Evolutionary conservation across 2,113 vertebrate species (phyloP), one percentile per base, ranked within the genome.

Genomic region (Cathartes aura): DNA sequence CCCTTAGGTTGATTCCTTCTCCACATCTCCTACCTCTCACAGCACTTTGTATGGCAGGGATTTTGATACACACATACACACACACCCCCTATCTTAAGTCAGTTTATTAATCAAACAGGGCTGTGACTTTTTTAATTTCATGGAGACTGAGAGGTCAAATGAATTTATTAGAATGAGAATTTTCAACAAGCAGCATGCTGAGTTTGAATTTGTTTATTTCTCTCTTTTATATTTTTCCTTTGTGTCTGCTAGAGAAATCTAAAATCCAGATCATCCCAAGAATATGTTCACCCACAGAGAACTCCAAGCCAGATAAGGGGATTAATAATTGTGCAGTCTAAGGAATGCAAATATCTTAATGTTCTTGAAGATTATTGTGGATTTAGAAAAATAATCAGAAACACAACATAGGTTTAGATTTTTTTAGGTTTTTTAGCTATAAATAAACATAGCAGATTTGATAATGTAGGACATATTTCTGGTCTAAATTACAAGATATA

Each of bases 351-450:
- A 98, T 95, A 96, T 97, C 91, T 97, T 94, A 97, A 96, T 96
- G 56, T 97, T 98, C 96, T 94, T 96, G 85, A 96, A 98, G 97
- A 98, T 98, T 98, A 98, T 50, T 87, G 79, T 88, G 96, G 96
- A 98, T 98, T 98, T 98, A 97, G 92, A 94, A 98, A 98, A 97
- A 97, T 95, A 98, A 98, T 98, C 94, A 97, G 82, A 96, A 95
- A 74, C 30, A 91, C 93, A 96, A 96, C 91, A 96, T 60, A 94
- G 94, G 97, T 97, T 98, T 97, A 89, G 71, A 53, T 64, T 47
- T 66, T 97, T 92, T 83, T 45, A 48, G 34, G 12, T 38, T 66
- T 89, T 81, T 87, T 80, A 82, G 71, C 73, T 96, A 95, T 96
- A 95, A 97, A 98, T 95, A 96, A 93, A 95, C 29, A 74, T 27